Evolutionary conservation across 2,797 vertebrate genomes (phyloP).

Genomic region (Thunnus albacares): DNA sequence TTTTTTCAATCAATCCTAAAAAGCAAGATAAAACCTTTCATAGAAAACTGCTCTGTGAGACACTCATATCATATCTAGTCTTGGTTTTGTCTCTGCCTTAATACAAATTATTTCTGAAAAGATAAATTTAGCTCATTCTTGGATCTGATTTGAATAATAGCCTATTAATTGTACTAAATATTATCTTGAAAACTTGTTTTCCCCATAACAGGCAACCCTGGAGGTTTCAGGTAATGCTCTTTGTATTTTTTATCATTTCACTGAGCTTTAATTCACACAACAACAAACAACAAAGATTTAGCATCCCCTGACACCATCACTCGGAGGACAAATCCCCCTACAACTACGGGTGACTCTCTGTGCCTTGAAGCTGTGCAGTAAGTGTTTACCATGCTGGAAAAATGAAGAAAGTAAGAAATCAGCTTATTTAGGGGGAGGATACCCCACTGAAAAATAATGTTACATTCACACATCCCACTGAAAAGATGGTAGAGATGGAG

Average conservation of each 20-base stretch:
- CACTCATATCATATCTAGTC: neutral
- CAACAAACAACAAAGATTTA: neutral
- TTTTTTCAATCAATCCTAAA: neutral
- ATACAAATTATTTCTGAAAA: neutral
- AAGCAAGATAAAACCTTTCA: neutral
- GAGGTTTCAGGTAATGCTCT: slow-evolving; percentile 38
- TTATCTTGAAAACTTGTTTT: slow-evolving; percentile 19
- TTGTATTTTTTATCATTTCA: slow-evolving; percentile 26
- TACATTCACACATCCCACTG: neutral
- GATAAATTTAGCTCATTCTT: slow-evolving; percentile 2
- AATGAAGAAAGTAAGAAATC: neutral
- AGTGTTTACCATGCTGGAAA: neutral
- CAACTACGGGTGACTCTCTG: slow-evolving; percentile 1
- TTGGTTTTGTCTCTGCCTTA: neutral
- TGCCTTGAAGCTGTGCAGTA: neutral
- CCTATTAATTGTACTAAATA: slow-evolving; percentile 15
- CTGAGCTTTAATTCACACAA: slow-evolving; percentile 31
- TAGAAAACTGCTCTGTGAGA: slow-evolving; percentile 16
- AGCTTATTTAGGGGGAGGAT: neutral
- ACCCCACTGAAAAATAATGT: neutral
- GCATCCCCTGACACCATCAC: neutral
- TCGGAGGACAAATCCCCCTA: slow-evolving; percentile 4
- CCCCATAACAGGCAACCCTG: slow-evolving; percentile 4
- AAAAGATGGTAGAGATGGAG: neutral
- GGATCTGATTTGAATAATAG: slow-evolving; percentile 27